A percentile compares a stretch with the other conserved stretches of the same genome.
Evolutionary conservation across 2,113 vertebrate genomes (phyloP).

Genomic region (Petrocephalus microphthalmus): DNA sequence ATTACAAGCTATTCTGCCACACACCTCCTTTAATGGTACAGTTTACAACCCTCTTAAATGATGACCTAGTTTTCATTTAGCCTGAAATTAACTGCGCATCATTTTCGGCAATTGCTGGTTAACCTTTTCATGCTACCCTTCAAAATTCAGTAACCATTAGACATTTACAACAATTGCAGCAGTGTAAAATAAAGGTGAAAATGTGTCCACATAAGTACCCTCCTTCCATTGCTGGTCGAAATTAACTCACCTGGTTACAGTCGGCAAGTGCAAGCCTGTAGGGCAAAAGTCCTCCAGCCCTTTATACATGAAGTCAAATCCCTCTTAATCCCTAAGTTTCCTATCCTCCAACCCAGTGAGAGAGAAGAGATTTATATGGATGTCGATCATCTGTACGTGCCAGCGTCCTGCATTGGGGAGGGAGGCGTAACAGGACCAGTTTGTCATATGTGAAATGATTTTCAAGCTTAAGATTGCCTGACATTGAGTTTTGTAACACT

Average conservation of each 20-base stretch:
- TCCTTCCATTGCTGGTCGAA: background rate
- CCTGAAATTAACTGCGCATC: background rate
- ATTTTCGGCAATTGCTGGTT: background rate
- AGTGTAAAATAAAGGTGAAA: background rate
- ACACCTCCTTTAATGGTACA: background rate
- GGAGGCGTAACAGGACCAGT: background rate
- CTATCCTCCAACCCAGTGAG: conserved; percentile 43
- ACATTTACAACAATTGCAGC: background rate
- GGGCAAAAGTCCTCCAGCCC: conserved; percentile 28
- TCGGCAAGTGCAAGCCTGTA: conserved; percentile 4
- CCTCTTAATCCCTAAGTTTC: conserved; percentile 24
- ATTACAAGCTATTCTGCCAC: background rate
- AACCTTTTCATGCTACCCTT: background rate
- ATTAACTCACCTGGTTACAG: conserved; percentile 19
- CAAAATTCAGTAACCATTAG: background rate
- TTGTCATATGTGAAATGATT: background rate
- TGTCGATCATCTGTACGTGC: conserved; percentile 33
- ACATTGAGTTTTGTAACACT: background rate
- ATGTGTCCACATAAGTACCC: background rate
- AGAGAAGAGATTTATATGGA: conserved; percentile 34
- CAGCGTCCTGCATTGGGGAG: background rate
- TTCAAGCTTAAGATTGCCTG: background rate
- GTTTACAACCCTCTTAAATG: background rate
- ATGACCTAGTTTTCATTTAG: background rate
- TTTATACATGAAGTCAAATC: conserved; percentile 48